These are phyloP conservation scores for Uropsilus gracilis DNA, from an alignment of 2,113 vertebrate species.

Conservation along the genomic window DNA sequence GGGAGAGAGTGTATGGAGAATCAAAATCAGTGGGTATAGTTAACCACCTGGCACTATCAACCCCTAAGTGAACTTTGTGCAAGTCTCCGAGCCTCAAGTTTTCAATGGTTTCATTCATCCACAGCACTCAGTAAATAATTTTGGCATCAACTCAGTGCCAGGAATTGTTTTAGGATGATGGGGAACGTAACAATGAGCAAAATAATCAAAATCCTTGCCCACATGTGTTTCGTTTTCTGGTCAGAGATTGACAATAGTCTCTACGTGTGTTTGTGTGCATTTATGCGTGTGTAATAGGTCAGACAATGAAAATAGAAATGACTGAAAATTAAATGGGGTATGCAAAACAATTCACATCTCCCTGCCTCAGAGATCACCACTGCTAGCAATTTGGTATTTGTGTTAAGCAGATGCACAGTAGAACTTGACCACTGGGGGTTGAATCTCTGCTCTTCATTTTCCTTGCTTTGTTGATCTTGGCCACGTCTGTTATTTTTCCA, in stretches of 20 bases:
- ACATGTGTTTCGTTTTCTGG: not conserved
- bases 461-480: not conserved
- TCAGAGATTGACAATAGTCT: not conserved
- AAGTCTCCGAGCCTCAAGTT: not conserved
- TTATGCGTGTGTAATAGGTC: not conserved
- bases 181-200: not conserved
- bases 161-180: not conserved
- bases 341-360: not conserved
- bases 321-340: not conserved
- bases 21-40: not conserved
- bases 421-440: not conserved
- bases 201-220: not conserved
- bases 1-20: not conserved
- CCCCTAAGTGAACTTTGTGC: not conserved
- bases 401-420: not conserved
- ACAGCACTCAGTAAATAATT: not conserved
- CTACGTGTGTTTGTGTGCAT: not conserved
- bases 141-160: not conserved
- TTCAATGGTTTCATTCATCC: not conserved
- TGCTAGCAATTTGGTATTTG: not conserved
- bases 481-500: not conserved
- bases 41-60: not conserved
- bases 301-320: not conserved
- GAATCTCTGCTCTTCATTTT: not conserved
- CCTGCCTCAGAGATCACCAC: not conserved